Conservation (phyloP, 2,888 invertebrate genomes). For the Chorisops tibialis region DNA sequence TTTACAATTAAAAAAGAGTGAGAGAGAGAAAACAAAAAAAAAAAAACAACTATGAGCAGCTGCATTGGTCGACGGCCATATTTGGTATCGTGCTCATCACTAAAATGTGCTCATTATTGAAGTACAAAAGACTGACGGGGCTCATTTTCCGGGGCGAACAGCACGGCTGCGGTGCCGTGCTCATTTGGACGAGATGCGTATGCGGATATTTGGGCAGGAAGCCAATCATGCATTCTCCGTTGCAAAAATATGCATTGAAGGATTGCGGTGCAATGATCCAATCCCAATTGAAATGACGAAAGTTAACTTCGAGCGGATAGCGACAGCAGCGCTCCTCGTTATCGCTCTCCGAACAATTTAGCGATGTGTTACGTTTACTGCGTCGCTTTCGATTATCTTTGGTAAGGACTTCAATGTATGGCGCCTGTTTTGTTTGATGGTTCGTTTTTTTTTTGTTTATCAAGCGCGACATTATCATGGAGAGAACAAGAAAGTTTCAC, state of each 20-base stretch:
- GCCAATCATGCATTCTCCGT: conserved; percentile 88
- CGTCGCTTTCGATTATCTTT: conserved; percentile 56
- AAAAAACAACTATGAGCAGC: conserved; percentile 68
- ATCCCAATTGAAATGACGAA: conserved; percentile 86
- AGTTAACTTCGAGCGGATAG: conserved; percentile 89
- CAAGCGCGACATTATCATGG: too few relatives aligned
- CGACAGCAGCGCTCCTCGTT: conserved; percentile 87
- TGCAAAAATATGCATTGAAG: conserved; percentile 94
- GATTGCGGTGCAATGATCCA: conserved; percentile 95
- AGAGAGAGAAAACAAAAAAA: background rate
- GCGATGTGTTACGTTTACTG: conserved; percentile 72
- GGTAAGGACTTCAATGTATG: conserved; percentile 49
- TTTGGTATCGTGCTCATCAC: conserved; percentile 85
- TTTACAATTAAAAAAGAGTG: too few relatives aligned
- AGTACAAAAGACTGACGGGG: conserved; percentile 87
- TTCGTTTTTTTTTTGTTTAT: too few relatives aligned
- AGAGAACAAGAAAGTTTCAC: too few relatives aligned
- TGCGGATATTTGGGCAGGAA: conserved; percentile 84
- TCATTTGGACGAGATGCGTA: conserved; percentile 81
- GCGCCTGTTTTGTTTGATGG: conserved; percentile 40
- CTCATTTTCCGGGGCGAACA: conserved; percentile 88
- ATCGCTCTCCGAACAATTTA: conserved; percentile 74
- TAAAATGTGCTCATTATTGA: conserved; percentile 82
- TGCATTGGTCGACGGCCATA: conserved; percentile 92
- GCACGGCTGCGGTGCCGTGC: conserved; percentile 82